Evolutionary conservation across 2,888 invertebrate genomes (phyloP).

Genomic region (Archaeoteleia sp.): DNA sequence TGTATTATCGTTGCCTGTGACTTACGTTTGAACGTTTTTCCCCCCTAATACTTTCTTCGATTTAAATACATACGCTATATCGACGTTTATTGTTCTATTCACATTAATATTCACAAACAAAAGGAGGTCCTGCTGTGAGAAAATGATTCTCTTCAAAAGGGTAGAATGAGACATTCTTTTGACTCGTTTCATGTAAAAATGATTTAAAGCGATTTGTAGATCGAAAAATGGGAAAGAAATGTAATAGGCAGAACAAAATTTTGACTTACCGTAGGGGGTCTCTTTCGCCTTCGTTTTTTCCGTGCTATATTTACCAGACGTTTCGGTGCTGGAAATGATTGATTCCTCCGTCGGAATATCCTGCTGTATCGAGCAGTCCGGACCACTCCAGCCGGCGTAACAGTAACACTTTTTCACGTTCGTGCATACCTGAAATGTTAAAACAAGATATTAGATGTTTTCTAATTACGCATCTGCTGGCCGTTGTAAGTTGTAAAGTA

Average conservation of each 20-base stretch:
- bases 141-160: too few species aligned
- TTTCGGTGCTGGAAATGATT: slow-evolving; percentile 79
- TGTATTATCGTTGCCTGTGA: slow-evolving; percentile 5
- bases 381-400: slow-evolving; percentile 89
- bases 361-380: slow-evolving; percentile 89
- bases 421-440: slow-evolving; percentile 86
- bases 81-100: slow-evolving; percentile 35
- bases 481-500: too few species aligned
- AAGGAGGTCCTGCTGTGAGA: too few species aligned
- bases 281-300: slow-evolving; percentile 89
- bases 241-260: slow-evolving; percentile 8
- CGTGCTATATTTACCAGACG: slow-evolving; percentile 76
- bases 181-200: slow-evolving; percentile 19
- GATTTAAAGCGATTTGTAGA: slow-evolving; percentile 23
- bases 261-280: slow-evolving; percentile 92
- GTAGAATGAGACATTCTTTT: slow-evolving; percentile 33
- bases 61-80: slow-evolving; percentile 12
- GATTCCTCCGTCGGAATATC: slow-evolving; percentile 79
- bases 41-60: slow-evolving; percentile 18
- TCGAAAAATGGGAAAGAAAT: slow-evolving; percentile 6
- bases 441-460: background rate
- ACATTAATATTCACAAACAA: slow-evolving; percentile 22
- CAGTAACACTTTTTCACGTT: slow-evolving; percentile 95
- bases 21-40: slow-evolving; percentile 19
- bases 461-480: background rate